Evolutionary conservation across 2,113 vertebrate genomes (phyloP), one percentile per base, ranked within the genome.

Genomic region (Trichechus manatus): DNA sequence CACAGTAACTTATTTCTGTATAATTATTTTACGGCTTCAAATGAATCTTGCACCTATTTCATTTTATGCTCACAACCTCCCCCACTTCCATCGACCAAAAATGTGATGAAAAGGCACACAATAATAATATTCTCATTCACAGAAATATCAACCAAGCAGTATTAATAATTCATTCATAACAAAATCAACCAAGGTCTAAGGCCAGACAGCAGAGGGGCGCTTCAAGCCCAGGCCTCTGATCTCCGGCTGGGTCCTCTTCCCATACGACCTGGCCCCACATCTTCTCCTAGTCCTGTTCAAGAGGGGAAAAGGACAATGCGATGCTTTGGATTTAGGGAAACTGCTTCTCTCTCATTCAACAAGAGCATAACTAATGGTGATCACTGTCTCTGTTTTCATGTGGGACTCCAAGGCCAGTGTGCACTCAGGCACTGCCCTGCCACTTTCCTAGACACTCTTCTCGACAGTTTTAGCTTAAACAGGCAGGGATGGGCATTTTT

Each of bases 241-340:
- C 36, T 81, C 33, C 2, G 36, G 44, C 42, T 50, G 53, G 33
- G 63, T 29, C 33, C 44, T 53, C 59, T 31, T 84, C 29, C 61
- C 23, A 14, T 8, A 29, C 33, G 33, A 70, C 61, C 56, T 14
- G 17, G 61, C 29, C 50, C 42, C 39, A 74, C 39, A 27, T 56
- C 11, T 83, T 72, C 89, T 84, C 72, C 79, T 72, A 10, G 50
- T 50, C n/a, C 39, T 83, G 31, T 23, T 91, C 27, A 75, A 33
- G 31, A 92, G 4, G 59, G 9, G 29, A 23, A 44, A 86, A 53
- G 33, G 31, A 10, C 50, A 75, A 33, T 44, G 80, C 42, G 61
- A 31, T 61, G 80, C 61, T 78, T 22, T 50, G 44, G 82, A 47
- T 64, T 87, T 94, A 56, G 64, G 70, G 47, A 87, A 94, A 74